Evolutionary conservation across 2,888 invertebrate species (phyloP).

Genomic region (Villa cingulata): DNA sequence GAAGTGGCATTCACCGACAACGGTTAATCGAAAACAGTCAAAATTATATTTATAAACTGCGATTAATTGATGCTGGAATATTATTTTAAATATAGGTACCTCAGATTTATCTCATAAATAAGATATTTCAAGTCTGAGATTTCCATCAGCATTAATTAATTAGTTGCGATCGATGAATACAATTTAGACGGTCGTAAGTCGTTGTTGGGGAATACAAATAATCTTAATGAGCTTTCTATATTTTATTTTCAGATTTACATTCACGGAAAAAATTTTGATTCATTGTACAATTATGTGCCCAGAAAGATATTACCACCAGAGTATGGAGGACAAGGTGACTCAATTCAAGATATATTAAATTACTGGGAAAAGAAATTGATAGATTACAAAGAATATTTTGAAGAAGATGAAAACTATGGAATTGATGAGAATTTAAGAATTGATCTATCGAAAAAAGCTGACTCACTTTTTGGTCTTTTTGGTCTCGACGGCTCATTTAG

Average conservation of each 20-base stretch:
- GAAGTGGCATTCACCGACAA: too few relatives aligned
- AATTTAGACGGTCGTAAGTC: too few relatives aligned
- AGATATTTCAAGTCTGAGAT: too few relatives aligned
- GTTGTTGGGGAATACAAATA: too few relatives aligned
- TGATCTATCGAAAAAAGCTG: neutral
- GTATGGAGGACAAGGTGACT: constrained; percentile 48
- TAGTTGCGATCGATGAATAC: too few relatives aligned
- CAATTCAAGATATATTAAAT: constrained; percentile 29
- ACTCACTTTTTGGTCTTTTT: neutral
- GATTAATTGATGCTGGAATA: too few relatives aligned
- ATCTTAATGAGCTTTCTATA: constrained; percentile 17
- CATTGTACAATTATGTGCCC: constrained; percentile 44
- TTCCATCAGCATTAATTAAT: too few relatives aligned
- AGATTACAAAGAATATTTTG: constrained; percentile 27
- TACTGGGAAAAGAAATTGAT: constrained; percentile 30
- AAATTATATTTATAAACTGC: too few relatives aligned
- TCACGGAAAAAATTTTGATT: constrained; percentile 42
- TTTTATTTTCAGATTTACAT: constrained; percentile 39
- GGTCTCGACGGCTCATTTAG: neutral
- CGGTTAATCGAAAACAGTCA: too few relatives aligned
- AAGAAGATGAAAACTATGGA: constrained; percentile 18
- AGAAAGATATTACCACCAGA: constrained; percentile 46
- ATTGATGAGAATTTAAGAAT: neutral
- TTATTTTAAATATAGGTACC: too few relatives aligned
- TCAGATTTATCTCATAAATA: too few relatives aligned